Percentiles rank a stretch among this genome's conserved stretches.
phyloP scores from a whole-genome alignment of 1,140 invertebrate species.

The Bombus turneri region DNA sequence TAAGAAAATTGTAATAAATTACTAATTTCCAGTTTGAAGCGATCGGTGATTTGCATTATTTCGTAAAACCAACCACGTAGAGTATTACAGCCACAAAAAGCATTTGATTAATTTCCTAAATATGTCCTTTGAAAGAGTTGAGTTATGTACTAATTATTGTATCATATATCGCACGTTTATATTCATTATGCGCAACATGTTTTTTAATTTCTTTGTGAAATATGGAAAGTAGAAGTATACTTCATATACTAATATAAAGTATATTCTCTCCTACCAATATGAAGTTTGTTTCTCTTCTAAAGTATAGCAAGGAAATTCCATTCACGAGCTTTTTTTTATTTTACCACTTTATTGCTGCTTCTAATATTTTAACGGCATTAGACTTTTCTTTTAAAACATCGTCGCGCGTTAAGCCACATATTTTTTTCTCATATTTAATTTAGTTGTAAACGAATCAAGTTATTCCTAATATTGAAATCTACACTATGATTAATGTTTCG shows the following conservation, averaged over 20 bases:
- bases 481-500: not conserved
- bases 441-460: not conserved
- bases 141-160: too few species aligned
- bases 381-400: too few species aligned
- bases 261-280: too few species aligned
- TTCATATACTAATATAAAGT: not conserved
- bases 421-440: not conserved
- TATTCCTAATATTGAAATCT: not conserved
- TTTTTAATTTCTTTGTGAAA: not conserved
- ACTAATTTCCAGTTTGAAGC: conserved; percentile 1
- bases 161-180: not conserved
- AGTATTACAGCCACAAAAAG: too few species aligned
- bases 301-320: too few species aligned
- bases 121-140: not conserved
- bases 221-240: not conserved
- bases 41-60: not conserved
- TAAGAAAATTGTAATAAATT: not conserved
- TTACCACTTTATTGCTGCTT: too few species aligned
- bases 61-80: not conserved
- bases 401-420: too few species aligned
- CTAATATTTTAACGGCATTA: too few species aligned
- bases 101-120: not conserved
- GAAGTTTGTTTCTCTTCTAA: not conserved
- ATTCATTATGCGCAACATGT: not conserved
- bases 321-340: too few species aligned